Evolutionary conservation across 2,888 invertebrate species (phyloP), one percentile per base, ranked within the genome.

Genomic region (Spilarctia lutea): DNA sequence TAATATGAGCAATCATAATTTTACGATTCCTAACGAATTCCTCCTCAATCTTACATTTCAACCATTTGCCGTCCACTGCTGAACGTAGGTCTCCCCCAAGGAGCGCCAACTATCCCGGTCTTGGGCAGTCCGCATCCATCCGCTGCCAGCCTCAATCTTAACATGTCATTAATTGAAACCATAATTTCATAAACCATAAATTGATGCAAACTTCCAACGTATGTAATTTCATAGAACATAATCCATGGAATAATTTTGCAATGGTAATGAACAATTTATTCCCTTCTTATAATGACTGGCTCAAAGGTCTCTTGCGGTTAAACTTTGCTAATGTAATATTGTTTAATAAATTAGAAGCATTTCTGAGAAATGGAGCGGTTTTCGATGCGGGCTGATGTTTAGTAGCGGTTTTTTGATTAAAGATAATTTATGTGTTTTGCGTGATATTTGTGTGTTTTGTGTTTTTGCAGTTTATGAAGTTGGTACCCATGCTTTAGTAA

Each of bases 311-410:
- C 65, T 48, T 52, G 71, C 35, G 72, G 72, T 71, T 81, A 74
- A n/a, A 70, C 35, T 75, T 67, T 30, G 73, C 73, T 71, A 74
- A 68, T 75, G 33, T 71, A 70, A 74, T 77, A 75, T 79, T 79
- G 81, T 73, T 77, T 73, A 72, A 73, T 81, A 68, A 76, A 81
- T 81, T 73, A 76, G 27, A 72, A 35, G 30, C 63, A 76, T 68
- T 71, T 48, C 20, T 33, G 24, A 42, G 39, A 68, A 70, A 56
- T 68, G 35, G 35, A 65, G 60, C 27, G 74, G 68, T 74, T 63
- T 74, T 71, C 48, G 72, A 74, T 68, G 39, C 30, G 27, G 13
- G 35, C 48, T 60, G 67, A 24, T 74, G 45, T 42, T 74, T 52
- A 39, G 45, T 69, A 74, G 16, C 18, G 74, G 30, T 48, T 66